Percentiles rank a stretch among this genome's conserved stretches.
Conservation (phyloP, 2,888 invertebrate species). For the Blastobasis lacticolella region DNA sequence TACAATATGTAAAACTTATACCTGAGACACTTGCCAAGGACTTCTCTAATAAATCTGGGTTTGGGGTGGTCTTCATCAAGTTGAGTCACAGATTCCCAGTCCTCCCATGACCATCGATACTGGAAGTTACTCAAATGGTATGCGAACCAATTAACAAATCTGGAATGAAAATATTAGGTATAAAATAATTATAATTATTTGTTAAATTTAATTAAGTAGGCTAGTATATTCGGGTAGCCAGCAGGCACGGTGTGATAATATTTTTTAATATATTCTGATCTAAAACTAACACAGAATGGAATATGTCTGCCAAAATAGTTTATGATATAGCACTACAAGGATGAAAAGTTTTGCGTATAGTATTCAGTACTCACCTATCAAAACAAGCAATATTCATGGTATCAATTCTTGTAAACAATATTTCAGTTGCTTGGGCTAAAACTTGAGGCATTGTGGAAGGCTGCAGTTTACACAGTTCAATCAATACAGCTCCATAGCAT, state of each 20-base stretch:
- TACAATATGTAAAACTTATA: slow-evolving; percentile 36
- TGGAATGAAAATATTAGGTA: slow-evolving; percentile 34
- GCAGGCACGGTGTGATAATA: too few species aligned
- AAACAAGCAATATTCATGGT: slow-evolving; percentile 98
- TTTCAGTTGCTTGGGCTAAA: slow-evolving; percentile 97
- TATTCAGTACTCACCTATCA: slow-evolving; percentile 78
- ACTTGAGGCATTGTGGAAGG: slow-evolving; percentile 98
- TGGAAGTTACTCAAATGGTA: slow-evolving; percentile 99
- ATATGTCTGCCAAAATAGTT: background rate
- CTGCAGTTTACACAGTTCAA: slow-evolving; percentile 97
- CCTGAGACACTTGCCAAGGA: slow-evolving; percentile 92
- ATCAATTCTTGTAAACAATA: slow-evolving; percentile 95
- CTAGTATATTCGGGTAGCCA: background rate
- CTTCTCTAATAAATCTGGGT: slow-evolving; percentile 95
- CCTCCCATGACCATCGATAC: slow-evolving; percentile 99
- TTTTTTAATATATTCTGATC: too few species aligned
- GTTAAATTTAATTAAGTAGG: background rate
- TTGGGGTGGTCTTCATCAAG: slow-evolving; percentile 92
- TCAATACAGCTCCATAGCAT: slow-evolving; percentile 94
- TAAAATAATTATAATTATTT: background rate
- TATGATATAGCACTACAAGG: background rate
- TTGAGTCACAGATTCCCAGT: slow-evolving; percentile 91
- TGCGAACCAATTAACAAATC: slow-evolving; percentile 97
- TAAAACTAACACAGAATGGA: too few species aligned
- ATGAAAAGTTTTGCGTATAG: background rate